A percentile compares a stretch with the other conserved stretches of the same genome.
These are phyloP conservation scores for Monochamus alternatus DNA, from an alignment of 2,888 invertebrate species.

Conservation along the genomic window DNA sequence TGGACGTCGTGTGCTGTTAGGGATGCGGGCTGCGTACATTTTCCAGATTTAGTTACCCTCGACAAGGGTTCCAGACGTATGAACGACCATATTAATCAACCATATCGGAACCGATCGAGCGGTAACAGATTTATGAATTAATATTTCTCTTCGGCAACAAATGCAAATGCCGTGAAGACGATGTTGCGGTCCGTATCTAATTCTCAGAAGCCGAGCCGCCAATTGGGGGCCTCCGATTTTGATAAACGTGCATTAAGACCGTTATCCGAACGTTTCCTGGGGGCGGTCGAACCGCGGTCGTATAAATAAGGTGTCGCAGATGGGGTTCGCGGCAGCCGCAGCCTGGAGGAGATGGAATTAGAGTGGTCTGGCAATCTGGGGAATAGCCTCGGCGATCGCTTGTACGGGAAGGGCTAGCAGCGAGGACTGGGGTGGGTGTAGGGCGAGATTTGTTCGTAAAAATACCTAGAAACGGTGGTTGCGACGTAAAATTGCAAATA, in stretches of 20 bases:
- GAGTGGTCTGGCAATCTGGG: conserved; percentile 36
- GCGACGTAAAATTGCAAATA: too few relatives aligned
- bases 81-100: background rate
- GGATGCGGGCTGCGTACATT: too few relatives aligned
- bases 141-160: background rate
- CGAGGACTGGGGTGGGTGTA: background rate
- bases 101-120: too few relatives aligned
- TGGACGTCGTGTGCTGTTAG: too few relatives aligned
- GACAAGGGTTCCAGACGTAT: too few relatives aligned
- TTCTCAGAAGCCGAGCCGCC: background rate
- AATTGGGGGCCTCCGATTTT: conserved; percentile 26
- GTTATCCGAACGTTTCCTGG: conserved; percentile 41
- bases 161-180: background rate
- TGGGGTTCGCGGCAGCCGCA: conserved; percentile 51
- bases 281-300: conserved; percentile 51
- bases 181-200: background rate
- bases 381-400: conserved; percentile 12
- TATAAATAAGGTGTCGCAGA: conserved; percentile 61
- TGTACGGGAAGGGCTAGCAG: background rate
- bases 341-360: conserved; percentile 57
- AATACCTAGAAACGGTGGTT: too few relatives aligned
- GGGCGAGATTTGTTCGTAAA: too few relatives aligned
- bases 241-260: conserved; percentile 28
- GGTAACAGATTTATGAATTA: background rate
- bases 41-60: too few relatives aligned